Base-by-base conservation (phyloP, 2,113 vertebrate genomes). In the Lontra canadensis region DNA sequence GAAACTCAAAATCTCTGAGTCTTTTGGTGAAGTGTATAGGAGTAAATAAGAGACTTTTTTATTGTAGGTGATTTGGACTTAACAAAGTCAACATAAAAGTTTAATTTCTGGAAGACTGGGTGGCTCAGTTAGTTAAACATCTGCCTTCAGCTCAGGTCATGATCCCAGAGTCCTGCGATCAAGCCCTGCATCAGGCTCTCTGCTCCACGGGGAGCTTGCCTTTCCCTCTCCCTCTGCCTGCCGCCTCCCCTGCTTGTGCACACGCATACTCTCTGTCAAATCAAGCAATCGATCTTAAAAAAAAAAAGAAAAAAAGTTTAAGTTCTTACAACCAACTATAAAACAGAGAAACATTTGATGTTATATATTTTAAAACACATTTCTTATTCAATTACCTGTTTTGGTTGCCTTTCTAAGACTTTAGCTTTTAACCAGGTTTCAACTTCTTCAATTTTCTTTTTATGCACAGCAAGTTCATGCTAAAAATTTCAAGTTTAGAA, bases 381-480 rank as follows among this genome's bases (percentile, higher is more conserved):
- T 73, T 95, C 42, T 95, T 95, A 23, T 90, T 42, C 55, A 42
- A 52, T 98, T 98, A 99, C 99, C 99, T 99, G 98, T 88, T 98
- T 98, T 25, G 95, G 85, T 49, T 98, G 91, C 65, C 91, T 98
- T 80, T 98, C 96, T 94, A 98, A 98, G 69, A 98, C 15, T 34
- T 99, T 98, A 21, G 6, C 49, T 98, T 98, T 99, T 93, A 99
- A 97, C 99, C 99, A 99, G 82, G 96, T 98, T 98, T 99, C 99
- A 95, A 99, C 99, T 97, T 99, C 99, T 94, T 99, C 99, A 25
- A 99, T 97, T 97, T 99, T 99, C 99, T 99, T 99, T 98, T 99
- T 99, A 98, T 99, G 99, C 80, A 99, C 99, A 63, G 99, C 99
- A 94, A 99, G 99, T 74, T 99, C 99, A 96, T 73, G 98, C 99